A percentile compares a stretch with the other conserved stretches of the same genome.
phyloP scores from a whole-genome alignment of 2,888 invertebrate species.

The Diploptera punctata region DNA sequence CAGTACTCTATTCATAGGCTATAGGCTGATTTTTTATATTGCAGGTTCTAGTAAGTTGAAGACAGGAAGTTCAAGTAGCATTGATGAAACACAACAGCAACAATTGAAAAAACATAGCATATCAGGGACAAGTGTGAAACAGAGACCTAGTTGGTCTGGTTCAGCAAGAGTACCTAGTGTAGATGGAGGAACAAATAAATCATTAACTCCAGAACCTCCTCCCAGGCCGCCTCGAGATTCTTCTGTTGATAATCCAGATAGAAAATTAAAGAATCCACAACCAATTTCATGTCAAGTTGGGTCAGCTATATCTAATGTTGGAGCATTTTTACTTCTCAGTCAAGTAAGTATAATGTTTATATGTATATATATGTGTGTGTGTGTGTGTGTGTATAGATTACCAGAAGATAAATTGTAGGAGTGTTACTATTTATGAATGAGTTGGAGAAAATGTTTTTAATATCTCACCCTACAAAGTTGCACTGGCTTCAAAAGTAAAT shows the following conservation, averaged over 20 bases:
- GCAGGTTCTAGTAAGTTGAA: constrained; percentile 45
- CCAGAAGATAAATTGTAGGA: no score
- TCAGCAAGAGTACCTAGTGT: not conserved
- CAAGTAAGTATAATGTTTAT: no score
- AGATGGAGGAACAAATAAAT: not conserved
- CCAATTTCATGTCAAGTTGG: constrained; percentile 18
- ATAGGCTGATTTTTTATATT: constrained; percentile 47
- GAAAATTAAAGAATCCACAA: not conserved
- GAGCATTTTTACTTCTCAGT: constrained; percentile 3
- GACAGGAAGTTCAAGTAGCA: not conserved
- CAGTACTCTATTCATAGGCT: no score
- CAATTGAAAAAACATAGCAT: constrained; percentile 9
- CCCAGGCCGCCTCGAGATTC: not conserved
- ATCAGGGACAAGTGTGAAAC: not conserved
- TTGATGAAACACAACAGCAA: constrained; percentile 16
- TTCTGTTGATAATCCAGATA: not conserved
- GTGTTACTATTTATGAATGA: no score
- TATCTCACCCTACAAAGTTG: no score
- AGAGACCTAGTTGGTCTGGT: not conserved
- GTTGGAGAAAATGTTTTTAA: no score
- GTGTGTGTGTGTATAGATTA: no score
- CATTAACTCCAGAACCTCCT: not conserved
- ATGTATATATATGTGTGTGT: no score
- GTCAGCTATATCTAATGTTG: not conserved
- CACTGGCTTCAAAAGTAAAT: no score